Base-by-base conservation (phyloP, 2,888 invertebrate genomes). In the Cephalotes varians region DNA sequence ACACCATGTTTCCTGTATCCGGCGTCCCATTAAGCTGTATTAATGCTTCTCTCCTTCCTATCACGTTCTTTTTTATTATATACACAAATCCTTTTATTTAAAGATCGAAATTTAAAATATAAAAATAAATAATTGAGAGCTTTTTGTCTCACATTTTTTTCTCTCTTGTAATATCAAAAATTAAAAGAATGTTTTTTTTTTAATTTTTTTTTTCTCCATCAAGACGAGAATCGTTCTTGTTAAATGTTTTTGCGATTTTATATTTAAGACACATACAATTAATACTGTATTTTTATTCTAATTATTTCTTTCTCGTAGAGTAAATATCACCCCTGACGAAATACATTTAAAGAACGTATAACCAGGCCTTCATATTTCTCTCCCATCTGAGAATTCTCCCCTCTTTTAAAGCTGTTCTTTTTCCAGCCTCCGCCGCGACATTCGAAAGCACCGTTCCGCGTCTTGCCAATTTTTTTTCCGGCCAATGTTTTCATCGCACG, bases 381-480 rank as follows among this genome's bases (percentile, higher is more conserved):
- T 28, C 51, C 31, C 40, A 34, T 58, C 54, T 37, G 21, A 62
- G 34, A 10, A 18, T 1, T 54, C 65, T 65, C 28, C 51, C 65
- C 47, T 44, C 44, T 58, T 12, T 56, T 40, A 7, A 25, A 21
- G 54, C 40, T 54, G 34, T 51, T 67, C 40, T 49, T 74, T 25
- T 65, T 76, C 12, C n/a, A 65, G n/a, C n/a, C 40, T 65, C 28
- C 54, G n/a, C n/a, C 25, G 37, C 25, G 69, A 77, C 56, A 34
- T 69, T 69, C 56, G 40, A 31, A 44, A 69, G 56, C 69, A 31
- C 44, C 56, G 40, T 67, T 54, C 67, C 31, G n/a, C 44, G 25
- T 56, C 67, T 77, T 69, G 69, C 69, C 77, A 69, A 58, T 77
- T 56, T 79, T 77, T 69, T 77, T 69, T 12, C 67, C 31, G 25